phyloP scores from a whole-genome alignment of 2,888 invertebrate species.

The Timema podura region DNA sequence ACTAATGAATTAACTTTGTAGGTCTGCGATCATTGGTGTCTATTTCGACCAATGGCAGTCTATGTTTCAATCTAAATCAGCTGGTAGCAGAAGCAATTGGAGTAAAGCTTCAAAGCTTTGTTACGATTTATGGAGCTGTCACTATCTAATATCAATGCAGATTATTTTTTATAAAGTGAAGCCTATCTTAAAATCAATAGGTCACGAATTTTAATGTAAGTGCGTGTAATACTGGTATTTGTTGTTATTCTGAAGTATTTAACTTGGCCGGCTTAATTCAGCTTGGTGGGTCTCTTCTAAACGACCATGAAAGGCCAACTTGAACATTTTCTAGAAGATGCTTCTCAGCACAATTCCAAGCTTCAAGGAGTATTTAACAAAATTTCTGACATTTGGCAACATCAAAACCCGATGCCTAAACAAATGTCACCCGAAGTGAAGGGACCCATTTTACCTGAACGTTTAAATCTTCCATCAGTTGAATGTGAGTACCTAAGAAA shows the following conservation, averaged over 20 bases:
- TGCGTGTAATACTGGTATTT: too few relatives aligned
- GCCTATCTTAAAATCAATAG: too few relatives aligned
- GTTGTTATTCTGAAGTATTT: too few relatives aligned
- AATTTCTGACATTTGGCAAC: constrained; percentile 34
- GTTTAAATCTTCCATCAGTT: constrained; percentile 25
- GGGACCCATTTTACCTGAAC: constrained; percentile 29
- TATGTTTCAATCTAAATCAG: constrained; percentile 14
- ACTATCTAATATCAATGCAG: too few relatives aligned
- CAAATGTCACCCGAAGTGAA: constrained; percentile 30
- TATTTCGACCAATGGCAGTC: constrained; percentile 16
- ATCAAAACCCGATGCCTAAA: constrained; percentile 29
- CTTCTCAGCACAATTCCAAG: constrained; percentile 29
- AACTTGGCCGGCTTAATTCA: too few relatives aligned
- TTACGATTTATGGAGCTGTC: too few relatives aligned
- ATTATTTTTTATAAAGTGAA: too few relatives aligned
- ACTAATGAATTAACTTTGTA: not conserved
- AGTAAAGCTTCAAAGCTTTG: too few relatives aligned
- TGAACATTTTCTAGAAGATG: constrained; percentile 28
- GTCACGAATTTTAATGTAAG: too few relatives aligned
- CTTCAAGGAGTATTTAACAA: constrained; percentile 35
- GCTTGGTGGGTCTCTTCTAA: too few relatives aligned
- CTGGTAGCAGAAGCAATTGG: constrained; percentile 12
- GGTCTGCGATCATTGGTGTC: constrained; percentile 23
- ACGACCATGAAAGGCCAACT: too few relatives aligned
- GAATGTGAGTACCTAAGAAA: constrained; percentile 23